phyloP scores from a whole-genome alignment of 2,888 invertebrate species.

The Netelia inedita region DNA sequence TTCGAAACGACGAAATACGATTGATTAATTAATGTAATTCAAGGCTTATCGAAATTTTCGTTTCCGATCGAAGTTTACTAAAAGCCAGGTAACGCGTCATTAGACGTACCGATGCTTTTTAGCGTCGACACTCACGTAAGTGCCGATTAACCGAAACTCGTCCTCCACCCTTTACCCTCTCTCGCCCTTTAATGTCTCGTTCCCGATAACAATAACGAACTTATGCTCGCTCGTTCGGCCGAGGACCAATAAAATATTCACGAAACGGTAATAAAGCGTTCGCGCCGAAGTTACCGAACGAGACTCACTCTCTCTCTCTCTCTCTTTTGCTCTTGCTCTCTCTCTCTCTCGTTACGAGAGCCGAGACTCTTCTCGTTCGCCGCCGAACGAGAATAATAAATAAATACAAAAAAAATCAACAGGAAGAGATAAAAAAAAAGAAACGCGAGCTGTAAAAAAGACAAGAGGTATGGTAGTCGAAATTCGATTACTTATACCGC shows the following conservation, averaged over 20 bases:
- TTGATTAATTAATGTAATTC: not conserved
- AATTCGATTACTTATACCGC: slow-evolving; percentile 70
- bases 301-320: slow-evolving; percentile 8
- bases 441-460: slow-evolving; percentile 2
- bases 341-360: slow-evolving; percentile 50
- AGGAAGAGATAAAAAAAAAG: slow-evolving; percentile 28
- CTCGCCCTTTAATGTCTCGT: slow-evolving; percentile 43
- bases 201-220: slow-evolving; percentile 69
- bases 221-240: slow-evolving; percentile 35
- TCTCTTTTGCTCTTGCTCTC: not conserved
- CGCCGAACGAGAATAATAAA: slow-evolving; percentile 27
- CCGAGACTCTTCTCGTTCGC: slow-evolving; percentile 43
- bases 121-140: slow-evolving; percentile 25
- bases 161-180: slow-evolving; percentile 6
- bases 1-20: too few relatives aligned
- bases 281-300: slow-evolving; percentile 37
- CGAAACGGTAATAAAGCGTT: slow-evolving; percentile 63
- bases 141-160: slow-evolving; percentile 15
- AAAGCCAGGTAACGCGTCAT: not conserved
- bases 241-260: slow-evolving; percentile 66
- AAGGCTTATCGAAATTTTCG: not conserved
- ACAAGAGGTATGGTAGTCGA: slow-evolving; percentile 62
- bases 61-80: not conserved
- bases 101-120: not conserved
- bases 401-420: not conserved